Conservation (phyloP, 1,140 invertebrate species). For the Brachionus plicatilis region DNA sequence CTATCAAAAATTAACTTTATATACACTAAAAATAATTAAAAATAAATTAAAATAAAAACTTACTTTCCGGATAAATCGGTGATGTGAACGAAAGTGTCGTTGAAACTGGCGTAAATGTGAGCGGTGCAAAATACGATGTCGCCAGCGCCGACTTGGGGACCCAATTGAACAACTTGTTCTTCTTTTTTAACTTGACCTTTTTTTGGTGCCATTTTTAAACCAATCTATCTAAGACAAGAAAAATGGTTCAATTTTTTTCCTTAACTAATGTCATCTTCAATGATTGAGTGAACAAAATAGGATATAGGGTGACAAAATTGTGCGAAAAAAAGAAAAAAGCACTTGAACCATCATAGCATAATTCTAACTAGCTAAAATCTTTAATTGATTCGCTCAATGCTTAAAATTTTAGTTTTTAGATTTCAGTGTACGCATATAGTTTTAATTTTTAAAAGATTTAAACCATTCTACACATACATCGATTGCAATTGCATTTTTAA, state of each 20-base stretch:
- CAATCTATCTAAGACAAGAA: not conserved
- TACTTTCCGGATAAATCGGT: constrained; percentile 93
- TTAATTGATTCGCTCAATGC: constrained; percentile 10
- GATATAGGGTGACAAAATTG: not conserved
- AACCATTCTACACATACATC: not conserved
- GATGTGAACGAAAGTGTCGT: constrained; percentile 99
- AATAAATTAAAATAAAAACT: constrained; percentile 42
- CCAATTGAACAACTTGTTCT: constrained; percentile 81
- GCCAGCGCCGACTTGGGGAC: constrained; percentile 91
- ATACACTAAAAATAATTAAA: not conserved
- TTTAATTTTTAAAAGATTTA: not conserved
- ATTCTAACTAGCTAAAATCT: not conserved
- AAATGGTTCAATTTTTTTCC: not conserved
- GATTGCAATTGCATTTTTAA: not conserved
- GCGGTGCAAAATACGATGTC: constrained; percentile 97
- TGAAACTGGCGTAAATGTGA: constrained; percentile 98
- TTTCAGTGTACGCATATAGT: not conserved
- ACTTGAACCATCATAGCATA: not conserved
- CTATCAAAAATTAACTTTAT: constrained; percentile 56
- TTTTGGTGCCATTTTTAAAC: constrained; percentile 76
- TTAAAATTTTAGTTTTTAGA: not conserved
- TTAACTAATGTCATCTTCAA: not conserved
- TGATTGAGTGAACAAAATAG: constrained; percentile 1
- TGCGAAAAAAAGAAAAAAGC: not conserved
- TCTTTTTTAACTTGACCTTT: constrained; percentile 97